phyloP scores from a whole-genome alignment of 2,113 vertebrate genomes.

The Pachyramphus minor region DNA sequence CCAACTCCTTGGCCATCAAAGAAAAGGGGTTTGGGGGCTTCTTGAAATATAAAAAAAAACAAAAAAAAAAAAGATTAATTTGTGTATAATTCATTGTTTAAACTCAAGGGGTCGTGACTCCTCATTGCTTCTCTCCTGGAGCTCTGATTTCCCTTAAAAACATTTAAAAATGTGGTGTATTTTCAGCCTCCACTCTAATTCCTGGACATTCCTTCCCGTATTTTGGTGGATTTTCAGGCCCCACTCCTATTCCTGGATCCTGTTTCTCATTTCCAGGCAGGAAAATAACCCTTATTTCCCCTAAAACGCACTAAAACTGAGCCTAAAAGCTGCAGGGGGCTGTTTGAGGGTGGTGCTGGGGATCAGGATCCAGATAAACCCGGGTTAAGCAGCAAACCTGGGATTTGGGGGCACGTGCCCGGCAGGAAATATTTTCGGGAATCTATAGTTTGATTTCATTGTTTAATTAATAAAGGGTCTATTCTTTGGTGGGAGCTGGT shows the following conservation, averaged over 20 bases:
- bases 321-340: not conserved
- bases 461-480: not conserved
- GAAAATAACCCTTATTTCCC: not conserved
- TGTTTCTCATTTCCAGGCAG: not conserved
- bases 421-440: conserved; percentile 26
- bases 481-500: not conserved
- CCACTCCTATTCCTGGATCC: fast-evolving
- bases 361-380: not conserved
- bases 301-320: not conserved
- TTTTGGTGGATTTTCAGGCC: not conserved
- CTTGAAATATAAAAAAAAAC: not conserved
- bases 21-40: fast-evolving
- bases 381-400: not conserved
- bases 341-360: not conserved
- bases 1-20: not conserved
- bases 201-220: not conserved
- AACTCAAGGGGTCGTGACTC: fast-evolving
- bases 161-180: not conserved
- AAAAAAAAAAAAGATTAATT: not conserved
- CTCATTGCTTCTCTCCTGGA: not conserved
- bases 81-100: not conserved
- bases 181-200: not conserved
- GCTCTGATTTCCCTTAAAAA: not conserved
- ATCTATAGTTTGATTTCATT: not conserved
- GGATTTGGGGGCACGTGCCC: conserved; percentile 12